Percentiles rank a stretch among this genome's conserved stretches.
Conservation (phyloP, 2,888 invertebrate genomes). For the Sycophila texana region DNA sequence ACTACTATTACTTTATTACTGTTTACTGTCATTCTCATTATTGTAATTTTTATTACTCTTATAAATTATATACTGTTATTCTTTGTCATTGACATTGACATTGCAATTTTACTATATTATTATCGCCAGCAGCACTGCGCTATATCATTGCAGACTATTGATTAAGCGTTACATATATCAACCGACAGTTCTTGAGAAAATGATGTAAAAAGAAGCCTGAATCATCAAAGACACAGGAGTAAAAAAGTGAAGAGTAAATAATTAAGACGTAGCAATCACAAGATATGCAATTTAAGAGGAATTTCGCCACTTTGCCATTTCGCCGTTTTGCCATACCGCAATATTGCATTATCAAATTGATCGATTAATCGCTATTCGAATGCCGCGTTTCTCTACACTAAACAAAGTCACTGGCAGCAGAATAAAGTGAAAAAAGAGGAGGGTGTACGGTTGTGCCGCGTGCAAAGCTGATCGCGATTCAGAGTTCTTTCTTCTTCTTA, state of each 20-base stretch:
- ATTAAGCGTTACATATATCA: constrained; percentile 58
- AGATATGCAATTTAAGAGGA: constrained; percentile 33
- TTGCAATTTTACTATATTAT: constrained; percentile 53
- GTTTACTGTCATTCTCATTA: constrained; percentile 57
- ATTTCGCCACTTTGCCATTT: constrained; percentile 35
- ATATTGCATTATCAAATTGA: neutral
- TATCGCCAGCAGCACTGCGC: constrained; percentile 49
- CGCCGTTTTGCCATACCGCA: neutral
- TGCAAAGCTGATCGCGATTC: constrained; percentile 44
- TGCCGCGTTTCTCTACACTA: constrained; percentile 38
- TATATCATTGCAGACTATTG: constrained; percentile 59
- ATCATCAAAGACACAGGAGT: too few species aligned
- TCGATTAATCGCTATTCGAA: constrained; percentile 37
- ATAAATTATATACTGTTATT: constrained; percentile 58
- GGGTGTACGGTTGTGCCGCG: neutral
- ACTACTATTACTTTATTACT: constrained; percentile 62
- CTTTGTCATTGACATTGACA: constrained; percentile 55
- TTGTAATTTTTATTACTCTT: constrained; percentile 52
- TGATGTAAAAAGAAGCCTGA: too few species aligned
- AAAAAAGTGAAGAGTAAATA: neutral
- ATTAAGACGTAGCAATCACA: constrained; percentile 30
- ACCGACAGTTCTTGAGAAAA: neutral
- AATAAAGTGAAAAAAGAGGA: too few species aligned
- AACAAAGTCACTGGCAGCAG: neutral
- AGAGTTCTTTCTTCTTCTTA: constrained; percentile 54